Conservation (phyloP, 2,113 vertebrate genomes). For the Sterrhoptilus dennistouni region DNA sequence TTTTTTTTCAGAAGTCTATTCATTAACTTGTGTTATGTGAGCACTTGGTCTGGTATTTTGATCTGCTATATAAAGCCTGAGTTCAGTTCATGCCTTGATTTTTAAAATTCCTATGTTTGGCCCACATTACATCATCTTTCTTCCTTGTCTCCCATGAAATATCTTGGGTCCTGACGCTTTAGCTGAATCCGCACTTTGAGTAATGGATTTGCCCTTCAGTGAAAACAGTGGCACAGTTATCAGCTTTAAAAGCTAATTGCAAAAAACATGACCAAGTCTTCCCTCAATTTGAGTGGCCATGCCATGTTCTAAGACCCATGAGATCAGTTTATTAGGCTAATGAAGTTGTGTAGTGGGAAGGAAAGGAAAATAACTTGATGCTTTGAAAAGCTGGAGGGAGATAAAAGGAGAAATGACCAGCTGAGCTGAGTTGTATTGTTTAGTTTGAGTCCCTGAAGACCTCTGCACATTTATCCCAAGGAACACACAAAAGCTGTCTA, state of each 20-base stretch:
- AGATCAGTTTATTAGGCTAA: background rate
- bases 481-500: background rate
- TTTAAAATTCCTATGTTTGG: background rate
- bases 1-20: background rate
- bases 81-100: background rate
- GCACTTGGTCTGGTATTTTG: background rate
- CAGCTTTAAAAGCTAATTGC: background rate
- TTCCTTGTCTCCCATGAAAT: background rate
- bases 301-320: background rate
- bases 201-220: background rate
- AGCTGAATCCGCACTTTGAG: background rate
- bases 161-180: background rate
- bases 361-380: background rate
- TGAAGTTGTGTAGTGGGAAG: background rate
- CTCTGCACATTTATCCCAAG: background rate
- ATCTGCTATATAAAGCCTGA: background rate
- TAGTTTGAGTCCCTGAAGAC: slow-evolving; percentile 8
- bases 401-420: slow-evolving; percentile 5
- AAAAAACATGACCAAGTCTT: background rate
- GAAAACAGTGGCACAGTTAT: background rate
- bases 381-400: slow-evolving; percentile 9
- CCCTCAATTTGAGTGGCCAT: background rate
- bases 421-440: background rate
- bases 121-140: background rate
- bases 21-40: background rate